Evolutionary conservation across 2,797 vertebrate species (phyloP).

Genomic region (Pseudochromis fuscus): DNA sequence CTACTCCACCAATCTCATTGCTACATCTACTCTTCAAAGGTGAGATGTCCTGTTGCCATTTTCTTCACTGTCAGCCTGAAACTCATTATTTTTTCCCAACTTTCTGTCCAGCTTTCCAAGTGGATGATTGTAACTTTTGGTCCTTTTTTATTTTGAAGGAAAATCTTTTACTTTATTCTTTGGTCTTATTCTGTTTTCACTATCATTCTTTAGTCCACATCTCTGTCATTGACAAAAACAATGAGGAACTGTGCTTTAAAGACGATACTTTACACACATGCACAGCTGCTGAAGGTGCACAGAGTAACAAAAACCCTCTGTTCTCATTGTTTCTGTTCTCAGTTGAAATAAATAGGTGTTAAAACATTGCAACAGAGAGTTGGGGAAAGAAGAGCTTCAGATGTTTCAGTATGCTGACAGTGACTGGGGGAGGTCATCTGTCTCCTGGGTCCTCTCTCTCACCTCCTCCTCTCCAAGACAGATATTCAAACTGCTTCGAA

Average conservation of each 20-base stretch:
- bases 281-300: background rate
- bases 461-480: constrained; percentile 25
- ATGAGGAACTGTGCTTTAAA: background rate
- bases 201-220: background rate
- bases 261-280: background rate
- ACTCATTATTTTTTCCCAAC: background rate
- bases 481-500: constrained; percentile 38
- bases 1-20: constrained; percentile 81
- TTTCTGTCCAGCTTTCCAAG: background rate
- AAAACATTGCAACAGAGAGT: too few species aligned
- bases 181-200: background rate
- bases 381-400: background rate
- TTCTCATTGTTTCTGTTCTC: background rate
- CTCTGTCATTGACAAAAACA: constrained; percentile 8
- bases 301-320: background rate
- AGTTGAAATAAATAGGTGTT: constrained; percentile 2
- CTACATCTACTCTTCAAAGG: constrained; percentile 74
- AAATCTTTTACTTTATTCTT: background rate
- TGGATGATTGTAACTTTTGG: background rate
- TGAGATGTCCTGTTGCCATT: background rate
- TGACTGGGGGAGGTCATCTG: constrained; percentile 20
- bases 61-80: background rate
- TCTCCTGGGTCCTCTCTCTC: constrained; percentile 6
- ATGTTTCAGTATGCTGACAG: constrained; percentile 5
- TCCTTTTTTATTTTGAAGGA: background rate